Evolutionary conservation across 2,888 invertebrate genomes (phyloP).

Genomic region (Polietes domitor): DNA sequence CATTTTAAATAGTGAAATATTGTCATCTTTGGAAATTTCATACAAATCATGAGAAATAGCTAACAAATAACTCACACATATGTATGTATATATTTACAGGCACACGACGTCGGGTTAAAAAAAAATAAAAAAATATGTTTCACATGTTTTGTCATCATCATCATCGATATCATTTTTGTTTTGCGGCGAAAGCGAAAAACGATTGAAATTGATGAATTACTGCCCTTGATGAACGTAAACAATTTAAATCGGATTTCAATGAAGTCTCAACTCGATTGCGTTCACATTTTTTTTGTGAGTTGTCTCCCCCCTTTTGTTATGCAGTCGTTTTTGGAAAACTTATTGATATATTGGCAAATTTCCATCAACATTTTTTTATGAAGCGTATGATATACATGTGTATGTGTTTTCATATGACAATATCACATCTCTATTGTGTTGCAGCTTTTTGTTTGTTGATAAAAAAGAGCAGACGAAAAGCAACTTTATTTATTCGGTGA

Average conservation of each 20-base stretch:
- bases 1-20: too few relatives aligned
- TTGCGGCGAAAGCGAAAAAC: background rate
- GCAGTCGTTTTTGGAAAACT: conserved; percentile 11
- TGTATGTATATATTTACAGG: too few relatives aligned
- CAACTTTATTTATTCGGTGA: background rate
- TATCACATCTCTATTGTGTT: background rate
- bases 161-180: too few relatives aligned
- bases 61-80: too few relatives aligned
- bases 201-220: conserved; percentile 41
- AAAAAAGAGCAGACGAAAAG: background rate
- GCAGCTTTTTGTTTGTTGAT: background rate
- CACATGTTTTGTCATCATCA: too few relatives aligned
- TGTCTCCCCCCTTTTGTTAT: background rate
- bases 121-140: too few relatives aligned
- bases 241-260: conserved; percentile 46
- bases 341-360: conserved; percentile 17
- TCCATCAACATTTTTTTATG: background rate
- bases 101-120: too few relatives aligned
- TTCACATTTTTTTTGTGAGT: background rate
- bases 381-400: background rate
- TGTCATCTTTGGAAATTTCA: too few relatives aligned
- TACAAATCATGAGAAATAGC: too few relatives aligned
- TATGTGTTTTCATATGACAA: background rate
- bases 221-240: conserved; percentile 43
- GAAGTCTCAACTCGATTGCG: background rate